Evolutionary conservation across 2,797 vertebrate species (phyloP), one percentile per base, ranked within the genome.

Genomic region (Myripristis murdjan): DNA sequence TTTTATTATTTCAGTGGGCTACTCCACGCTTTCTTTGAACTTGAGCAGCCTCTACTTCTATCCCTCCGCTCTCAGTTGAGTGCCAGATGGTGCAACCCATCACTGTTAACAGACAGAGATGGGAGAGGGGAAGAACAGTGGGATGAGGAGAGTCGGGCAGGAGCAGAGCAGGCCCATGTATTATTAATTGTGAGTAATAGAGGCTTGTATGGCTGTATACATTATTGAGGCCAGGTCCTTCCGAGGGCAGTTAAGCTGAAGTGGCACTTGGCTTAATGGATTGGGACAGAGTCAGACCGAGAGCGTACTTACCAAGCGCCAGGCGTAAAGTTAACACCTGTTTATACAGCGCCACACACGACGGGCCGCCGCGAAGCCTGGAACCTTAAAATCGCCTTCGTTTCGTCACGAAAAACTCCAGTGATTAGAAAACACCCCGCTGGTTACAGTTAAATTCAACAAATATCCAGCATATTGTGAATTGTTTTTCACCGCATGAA

Each of bases 141-240:
- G 84, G 77, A 58, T 60, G 75, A 78, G 70, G 81, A 87, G 81
- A 82, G 75, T 72, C 35, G 14, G 64, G 57, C 64, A 73, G 75
- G n/a, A n/a, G 69, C 64, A 82, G 67, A 43, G 31, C 35, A 28
- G 26, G 3, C 31, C 51, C 74, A 91, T 93, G 83, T 87, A 90
- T 93, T 91, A 93, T 93, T 93, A 85, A 93, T 89, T 84, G 70
- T 78, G 80, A 89, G 90, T 92, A 90, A 92, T 90, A 82, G 87
- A 87, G 83, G 73, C 85, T 87, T 88, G 84, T 87, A 77, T 86
- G 86, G 84, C 70, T 75, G 77, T 84, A 88, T 93, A 86, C 86
- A 91, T 93, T 91, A 92, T 91, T 92, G 87, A 93, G 82, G 78
- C 75, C 67, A 70, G 77, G 83, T 85, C 77, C 76, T 89, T 82